Base-by-base conservation (phyloP, 2,888 invertebrate species). In the Agapostemon virescens region DNA sequence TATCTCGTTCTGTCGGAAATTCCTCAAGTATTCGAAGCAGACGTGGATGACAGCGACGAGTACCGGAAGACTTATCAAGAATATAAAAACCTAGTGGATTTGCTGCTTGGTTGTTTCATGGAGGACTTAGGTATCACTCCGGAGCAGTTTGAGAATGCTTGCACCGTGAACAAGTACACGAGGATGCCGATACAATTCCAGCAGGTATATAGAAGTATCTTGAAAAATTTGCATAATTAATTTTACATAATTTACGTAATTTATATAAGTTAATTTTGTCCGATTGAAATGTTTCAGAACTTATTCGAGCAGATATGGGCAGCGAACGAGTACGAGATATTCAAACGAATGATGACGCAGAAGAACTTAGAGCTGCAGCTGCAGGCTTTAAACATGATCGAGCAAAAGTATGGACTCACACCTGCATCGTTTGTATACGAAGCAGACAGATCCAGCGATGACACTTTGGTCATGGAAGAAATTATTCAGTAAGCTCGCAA, bases 301-400 rank as follows among this genome's bases (percentile, higher is more conserved):
- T 91, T 95, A 38, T 95, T 96, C 88, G 96, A 96, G 88, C 95
- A 97, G 94, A 97, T 98, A 79, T 97, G 98, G 97, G 98, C 98
- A 0, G 98, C 98, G 0, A 98, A 98, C 90, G 98, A 98, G 92
- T 97, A 96, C 88, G 95, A 96, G 84, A 96, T 98, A 93, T 98
- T 98, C 91, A 96, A 96, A 77, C 95, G 96, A 82, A 97, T 98
- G 96, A 98, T 98, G 98, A 96, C 96, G 11, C 97, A 98, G 91
- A 96, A 97, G 89, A 98, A 98, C 92, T 95, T 98, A 36, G 98
- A 98, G 90, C 93, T 98, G 49, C 98, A 98, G 91, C 93, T 98
- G 81, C 96, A 98, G 94, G 97, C 97, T 0, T 92, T 98, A 85
- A 97, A 97, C 92, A 93, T 97, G 88, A 96, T 98, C 73, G 97